Evolutionary conservation across 2,888 invertebrate genomes (phyloP).

Genomic region (Aromia moschata): DNA sequence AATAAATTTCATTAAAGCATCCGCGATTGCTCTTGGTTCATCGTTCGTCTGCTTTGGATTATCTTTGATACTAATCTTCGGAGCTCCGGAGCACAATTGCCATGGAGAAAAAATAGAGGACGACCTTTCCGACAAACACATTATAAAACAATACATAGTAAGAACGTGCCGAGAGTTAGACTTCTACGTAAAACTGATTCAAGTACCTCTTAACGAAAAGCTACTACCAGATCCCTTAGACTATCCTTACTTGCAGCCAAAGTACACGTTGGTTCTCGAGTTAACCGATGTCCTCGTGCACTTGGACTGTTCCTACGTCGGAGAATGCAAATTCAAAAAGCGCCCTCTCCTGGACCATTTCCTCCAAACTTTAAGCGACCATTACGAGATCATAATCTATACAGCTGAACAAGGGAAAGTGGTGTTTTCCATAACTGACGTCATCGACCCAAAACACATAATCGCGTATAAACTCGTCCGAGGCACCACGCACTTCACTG

Average conservation of each 20-base stretch:
- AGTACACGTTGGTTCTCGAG: constrained; percentile 94
- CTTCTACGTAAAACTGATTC: constrained; percentile 71
- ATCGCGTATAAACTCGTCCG: constrained; percentile 90
- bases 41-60: not conserved
- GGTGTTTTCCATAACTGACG: constrained; percentile 91
- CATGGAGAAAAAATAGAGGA: constrained; percentile 78
- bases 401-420: constrained; percentile 96
- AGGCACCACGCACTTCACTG: constrained; percentile 93
- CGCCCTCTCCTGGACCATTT: constrained; percentile 93
- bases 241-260: constrained; percentile 90
- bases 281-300: constrained; percentile 94
- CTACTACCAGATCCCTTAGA: constrained; percentile 91
- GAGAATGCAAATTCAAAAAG: constrained; percentile 98
- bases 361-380: constrained; percentile 68
- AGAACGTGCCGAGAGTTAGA: constrained; percentile 65
- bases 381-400: constrained; percentile 95
- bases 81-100: constrained; percentile 3
- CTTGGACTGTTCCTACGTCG: constrained; percentile 97
- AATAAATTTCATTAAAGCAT: not conserved
- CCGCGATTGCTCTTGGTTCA: not conserved
- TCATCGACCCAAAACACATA: constrained; percentile 86
- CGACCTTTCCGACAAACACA: constrained; percentile 75
- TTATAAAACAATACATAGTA: constrained; percentile 73
- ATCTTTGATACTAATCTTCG: not conserved
- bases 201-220: constrained; percentile 93